Evolutionary conservation across 2,797 vertebrate genomes (phyloP), one percentile per base, ranked within the genome.

Genomic region (Euphonia xanthogaster): DNA sequence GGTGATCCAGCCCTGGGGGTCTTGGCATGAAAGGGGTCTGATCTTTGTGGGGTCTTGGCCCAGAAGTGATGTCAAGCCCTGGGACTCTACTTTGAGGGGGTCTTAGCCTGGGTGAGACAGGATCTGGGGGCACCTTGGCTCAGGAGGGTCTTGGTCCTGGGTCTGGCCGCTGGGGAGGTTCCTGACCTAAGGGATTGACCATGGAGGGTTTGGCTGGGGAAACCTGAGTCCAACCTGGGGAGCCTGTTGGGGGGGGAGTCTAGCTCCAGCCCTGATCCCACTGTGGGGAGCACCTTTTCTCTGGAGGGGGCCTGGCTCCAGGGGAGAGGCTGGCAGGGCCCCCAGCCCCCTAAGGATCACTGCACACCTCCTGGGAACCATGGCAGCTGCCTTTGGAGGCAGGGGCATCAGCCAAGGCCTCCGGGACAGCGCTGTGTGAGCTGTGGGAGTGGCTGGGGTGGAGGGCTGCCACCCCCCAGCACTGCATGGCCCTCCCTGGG

Each of bases 371-470:
- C 39, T 71, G 86, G 66, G 88, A 94, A 94, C 10, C 5, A 2
- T 0, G 0, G 28, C 93, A 95, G 94, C 61, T 93, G 96, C 55
- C 11, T 24, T 15, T 18, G 68, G 55, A 74, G 58, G 1, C 61
- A 0, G 1, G 50, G 24, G 47, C 24, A 4, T 20, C 14, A 12
- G 50, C 77, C 81, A 85, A 90, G 71, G 90, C 42, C 10, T 0
- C 61, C 4, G 39, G 21, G 8, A 22, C 61, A 51, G 45, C 28
- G 54, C 66, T 23, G 16, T n/a, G 30, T 0, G 4, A 70, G 47
- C 45, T 10, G 25, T 3, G 6, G 42, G 20, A 51, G 9, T 1
- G 1, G 5, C 14, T 1, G 1, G 16, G 7, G 17, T 11, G n/a
- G 2, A 22, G 35, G 9, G 35, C 18, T 60, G 35, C 25, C 44